phyloP scores from a whole-genome alignment of 2,797 vertebrate species.

The Schizopygopsis malacanthus region DNA sequence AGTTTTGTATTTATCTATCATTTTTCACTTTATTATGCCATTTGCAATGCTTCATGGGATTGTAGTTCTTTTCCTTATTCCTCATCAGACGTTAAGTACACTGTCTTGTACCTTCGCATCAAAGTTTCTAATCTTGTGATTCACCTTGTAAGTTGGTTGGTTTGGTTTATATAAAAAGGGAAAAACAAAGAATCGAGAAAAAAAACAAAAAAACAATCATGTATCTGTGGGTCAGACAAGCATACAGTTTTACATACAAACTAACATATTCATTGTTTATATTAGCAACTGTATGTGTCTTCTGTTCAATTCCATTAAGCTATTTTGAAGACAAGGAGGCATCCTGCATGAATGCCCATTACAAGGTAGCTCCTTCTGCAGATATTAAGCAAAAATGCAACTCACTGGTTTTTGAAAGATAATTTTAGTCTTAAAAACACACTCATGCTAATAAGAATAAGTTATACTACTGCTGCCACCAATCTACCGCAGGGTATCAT shows the following conservation, averaged over 20 bases:
- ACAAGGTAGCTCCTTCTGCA: neutral
- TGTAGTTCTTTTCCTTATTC: neutral
- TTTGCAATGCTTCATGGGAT: neutral
- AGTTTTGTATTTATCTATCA: neutral
- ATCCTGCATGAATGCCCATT: neutral
- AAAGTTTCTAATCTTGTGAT: neutral
- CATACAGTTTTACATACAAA: neutral
- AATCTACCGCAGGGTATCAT: neutral
- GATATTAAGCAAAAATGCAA: neutral
- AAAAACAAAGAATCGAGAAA: neutral
- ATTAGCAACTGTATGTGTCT: neutral
- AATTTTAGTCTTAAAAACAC: neutral
- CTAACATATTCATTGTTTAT: neutral
- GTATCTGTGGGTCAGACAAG: neutral
- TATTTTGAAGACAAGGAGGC: neutral
- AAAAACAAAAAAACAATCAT: neutral
- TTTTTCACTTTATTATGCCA: neutral
- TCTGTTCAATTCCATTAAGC: neutral
- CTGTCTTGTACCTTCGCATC: neutral
- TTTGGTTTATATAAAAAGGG: no score
- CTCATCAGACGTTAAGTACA: neutral
- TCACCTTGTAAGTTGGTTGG: neutral
- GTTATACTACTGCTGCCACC: constrained; percentile 18
- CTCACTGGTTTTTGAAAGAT: neutral
- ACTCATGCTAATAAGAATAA: neutral